These are phyloP conservation scores for Melanotaenia maccullochi DNA, from an alignment of 2,797 vertebrate species.

Conservation along the genomic window DNA sequence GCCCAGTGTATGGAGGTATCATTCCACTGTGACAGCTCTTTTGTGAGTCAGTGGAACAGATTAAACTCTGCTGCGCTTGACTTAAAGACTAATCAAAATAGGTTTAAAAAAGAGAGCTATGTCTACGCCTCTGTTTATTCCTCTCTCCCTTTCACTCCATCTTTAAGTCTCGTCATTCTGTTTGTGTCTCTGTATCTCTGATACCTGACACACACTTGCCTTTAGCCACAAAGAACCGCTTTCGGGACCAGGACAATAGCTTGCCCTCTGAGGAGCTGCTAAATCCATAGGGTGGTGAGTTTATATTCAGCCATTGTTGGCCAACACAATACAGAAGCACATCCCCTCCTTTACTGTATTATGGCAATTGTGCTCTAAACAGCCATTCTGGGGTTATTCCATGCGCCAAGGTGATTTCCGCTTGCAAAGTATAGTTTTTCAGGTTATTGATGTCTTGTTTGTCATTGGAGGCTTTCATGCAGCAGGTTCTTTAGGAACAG, in stretches of 20 bases:
- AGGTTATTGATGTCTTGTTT: constrained; percentile 81
- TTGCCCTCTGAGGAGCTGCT: constrained; percentile 59
- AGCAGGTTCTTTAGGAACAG: constrained; percentile 71
- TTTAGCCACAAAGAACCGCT: constrained; percentile 65
- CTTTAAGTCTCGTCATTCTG: constrained; percentile 11
- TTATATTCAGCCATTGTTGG: constrained; percentile 77
- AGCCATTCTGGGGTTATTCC: constrained; percentile 68
- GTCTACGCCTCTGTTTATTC: constrained; percentile 24
- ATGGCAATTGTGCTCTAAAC: constrained; percentile 65
- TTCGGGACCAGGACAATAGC: constrained; percentile 69
- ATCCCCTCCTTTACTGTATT: constrained; percentile 68
- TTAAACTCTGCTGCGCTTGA: constrained; percentile 69
- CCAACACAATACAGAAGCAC: constrained; percentile 73
- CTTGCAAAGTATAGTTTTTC: constrained; percentile 75
- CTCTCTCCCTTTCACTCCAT: constrained; percentile 25
- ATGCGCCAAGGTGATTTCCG: constrained; percentile 76
- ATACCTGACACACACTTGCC: constrained; percentile 77
- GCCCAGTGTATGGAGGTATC: constrained; percentile 61
- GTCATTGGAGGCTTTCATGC: constrained; percentile 71
- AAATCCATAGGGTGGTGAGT: constrained; percentile 73
- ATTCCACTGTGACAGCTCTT: constrained; percentile 65
- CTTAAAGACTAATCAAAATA: constrained; percentile 69
- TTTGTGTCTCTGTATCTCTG: constrained; percentile 48
- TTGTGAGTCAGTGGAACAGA: constrained; percentile 71
- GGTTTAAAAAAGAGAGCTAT: constrained; percentile 30